phyloP scores from a whole-genome alignment of 1,140 invertebrate genomes.

The Drosophila funebris region DNA sequence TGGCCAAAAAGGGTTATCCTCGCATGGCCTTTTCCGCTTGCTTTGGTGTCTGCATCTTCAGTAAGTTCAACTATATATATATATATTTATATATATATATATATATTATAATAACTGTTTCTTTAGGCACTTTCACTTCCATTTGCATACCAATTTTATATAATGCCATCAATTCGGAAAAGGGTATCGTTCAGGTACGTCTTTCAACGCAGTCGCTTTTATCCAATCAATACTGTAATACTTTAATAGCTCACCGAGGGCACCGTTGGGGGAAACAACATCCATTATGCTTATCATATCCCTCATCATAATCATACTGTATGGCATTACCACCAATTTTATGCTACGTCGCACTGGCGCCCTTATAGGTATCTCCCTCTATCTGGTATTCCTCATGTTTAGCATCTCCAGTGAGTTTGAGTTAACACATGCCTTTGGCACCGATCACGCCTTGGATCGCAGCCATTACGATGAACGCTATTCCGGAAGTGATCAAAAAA shows the following conservation, averaged over 20 bases:
- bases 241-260: constrained; percentile 21
- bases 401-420: constrained; percentile 28
- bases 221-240: background rate
- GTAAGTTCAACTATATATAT: constrained; percentile 1
- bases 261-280: constrained; percentile 24
- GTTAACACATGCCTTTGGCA: constrained; percentile 28
- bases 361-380: constrained; percentile 22
- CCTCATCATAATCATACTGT: background rate
- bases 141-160: constrained; percentile 21
- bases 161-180: background rate
- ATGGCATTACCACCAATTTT: constrained; percentile 40
- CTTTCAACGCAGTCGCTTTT: background rate
- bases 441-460: constrained; percentile 35
- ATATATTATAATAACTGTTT: background rate
- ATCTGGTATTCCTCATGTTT: constrained; percentile 16
- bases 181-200: background rate
- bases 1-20: constrained; percentile 29
- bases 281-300: constrained; percentile 20
- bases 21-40: constrained; percentile 42
- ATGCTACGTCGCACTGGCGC: constrained; percentile 32
- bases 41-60: constrained; percentile 21
- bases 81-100: background rate
- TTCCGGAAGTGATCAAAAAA: background rate
- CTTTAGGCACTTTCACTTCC: constrained; percentile 14
- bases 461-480: constrained; percentile 20